Conservation (phyloP, 2,113 vertebrate species). For the Rhinopomastus cyanomelas region DNA sequence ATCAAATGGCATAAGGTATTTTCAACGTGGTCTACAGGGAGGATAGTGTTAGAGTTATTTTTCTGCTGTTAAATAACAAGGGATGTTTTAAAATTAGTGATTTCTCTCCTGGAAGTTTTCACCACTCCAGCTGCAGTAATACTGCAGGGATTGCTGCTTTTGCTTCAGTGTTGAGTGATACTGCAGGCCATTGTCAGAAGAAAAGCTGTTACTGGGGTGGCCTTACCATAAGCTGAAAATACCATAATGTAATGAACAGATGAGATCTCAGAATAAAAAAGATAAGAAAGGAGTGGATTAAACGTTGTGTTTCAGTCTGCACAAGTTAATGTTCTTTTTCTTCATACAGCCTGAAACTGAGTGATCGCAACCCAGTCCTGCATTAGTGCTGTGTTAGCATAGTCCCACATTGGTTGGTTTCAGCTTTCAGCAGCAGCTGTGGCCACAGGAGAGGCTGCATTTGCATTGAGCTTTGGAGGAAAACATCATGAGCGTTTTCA, state of each 20-base stretch:
- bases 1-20: neutral
- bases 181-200: neutral
- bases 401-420: neutral
- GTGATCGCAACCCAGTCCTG: neutral
- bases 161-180: neutral
- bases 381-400: neutral
- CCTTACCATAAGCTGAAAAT: neutral
- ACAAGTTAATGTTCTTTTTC: neutral
- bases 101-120: neutral
- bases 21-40: neutral
- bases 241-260: neutral
- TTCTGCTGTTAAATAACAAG: neutral
- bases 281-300: neutral
- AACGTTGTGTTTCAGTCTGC: neutral
- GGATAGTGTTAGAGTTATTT: neutral
- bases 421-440: neutral
- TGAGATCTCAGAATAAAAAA: neutral
- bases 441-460: neutral
- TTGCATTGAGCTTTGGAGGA: neutral
- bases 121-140: neutral
- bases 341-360: neutral
- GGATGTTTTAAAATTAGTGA: neutral
- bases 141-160: neutral
- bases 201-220: neutral
- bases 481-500: neutral